Base-by-base conservation (phyloP, 2,797 vertebrate species). In the Corythornis leucogaster region DNA sequence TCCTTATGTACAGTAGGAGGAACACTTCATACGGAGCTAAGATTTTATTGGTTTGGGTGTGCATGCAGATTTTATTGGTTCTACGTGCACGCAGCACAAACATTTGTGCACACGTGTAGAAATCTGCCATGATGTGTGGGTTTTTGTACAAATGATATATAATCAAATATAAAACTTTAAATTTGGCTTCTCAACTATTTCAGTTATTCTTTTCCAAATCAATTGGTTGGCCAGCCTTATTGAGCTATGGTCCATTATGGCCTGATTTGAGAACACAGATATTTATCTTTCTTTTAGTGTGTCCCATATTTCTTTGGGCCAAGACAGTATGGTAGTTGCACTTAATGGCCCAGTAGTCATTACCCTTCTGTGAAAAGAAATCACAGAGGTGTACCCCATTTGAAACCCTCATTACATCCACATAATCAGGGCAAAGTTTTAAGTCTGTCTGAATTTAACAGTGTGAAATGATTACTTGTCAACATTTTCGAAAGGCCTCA, bases 191-290 rank as follows among this genome's bases (percentile, higher is more conserved):
- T 85, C 10, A 51, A n/a, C 33, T 70, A 57, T 85, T 80, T 51
- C 54, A 54, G 53, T 87, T 80, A 38, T 25, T 81, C 50, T 90
- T 86, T 86, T 75, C 31, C 50, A 80, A 91, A 88, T 92, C 31
- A 83, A 17, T 71, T 69, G 43, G 15, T 69, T 70, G 55, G 58
- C 63, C 48, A 86, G 31, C 10, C 28, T 57, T 51, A 19, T 13
- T 84, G 91, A 92, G 28, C 57, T 80, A 9, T 82, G 42, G 79
- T 24, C 61, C 54, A 66, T 8, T 59, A 45, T 50, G 31, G 67
- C 28, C 58, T 87, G 71, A 77, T 87, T 58, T 88, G 79, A 84
- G 89, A 61, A 74, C 55, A 83, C 59, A 40, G 31, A 28, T 94
- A n/a, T 66, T 76, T 63, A 80, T 59, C 5, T 1, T 5, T 51